phyloP scores from a whole-genome alignment of 1,140 invertebrate species.

The Hyphantria cunea region DNA sequence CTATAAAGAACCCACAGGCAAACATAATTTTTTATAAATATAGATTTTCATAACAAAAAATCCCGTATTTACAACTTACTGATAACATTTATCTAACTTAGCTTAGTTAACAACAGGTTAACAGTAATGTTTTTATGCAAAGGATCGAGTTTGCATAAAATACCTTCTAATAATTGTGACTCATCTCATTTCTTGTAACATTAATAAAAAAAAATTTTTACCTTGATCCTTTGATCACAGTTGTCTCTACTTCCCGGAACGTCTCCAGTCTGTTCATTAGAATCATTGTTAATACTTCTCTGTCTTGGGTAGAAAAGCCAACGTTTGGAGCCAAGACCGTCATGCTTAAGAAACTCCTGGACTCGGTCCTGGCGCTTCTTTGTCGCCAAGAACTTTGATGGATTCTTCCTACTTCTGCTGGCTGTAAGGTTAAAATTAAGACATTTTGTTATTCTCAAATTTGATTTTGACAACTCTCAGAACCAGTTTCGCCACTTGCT shows the following conservation, averaged over 20 bases:
- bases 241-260: constrained; percentile 42
- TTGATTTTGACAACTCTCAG: too few relatives aligned
- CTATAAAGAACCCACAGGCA: too few relatives aligned
- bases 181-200: too few relatives aligned
- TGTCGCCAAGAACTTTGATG: constrained; percentile 64
- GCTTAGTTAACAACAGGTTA: too few relatives aligned
- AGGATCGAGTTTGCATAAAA: too few relatives aligned
- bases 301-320: constrained; percentile 65
- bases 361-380: constrained; percentile 66
- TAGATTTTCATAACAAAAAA: too few relatives aligned
- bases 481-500: too few relatives aligned
- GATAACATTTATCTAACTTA: too few relatives aligned
- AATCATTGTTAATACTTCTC: constrained; percentile 31
- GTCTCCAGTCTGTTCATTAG: constrained; percentile 18
- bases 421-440: constrained; percentile 42
- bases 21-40: too few relatives aligned
- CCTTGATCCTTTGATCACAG: constrained; percentile 61
- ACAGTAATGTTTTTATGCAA: too few relatives aligned
- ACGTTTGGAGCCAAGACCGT: constrained; percentile 63
- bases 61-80: too few relatives aligned
- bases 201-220: constrained; percentile 10
- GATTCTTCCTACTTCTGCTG: constrained; percentile 60
- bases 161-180: too few relatives aligned
- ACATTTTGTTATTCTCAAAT: neutral
- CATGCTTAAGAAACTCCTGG: constrained; percentile 64